Base-by-base conservation (phyloP, 2,888 invertebrate species). In the Xestia rhomboidea region DNA sequence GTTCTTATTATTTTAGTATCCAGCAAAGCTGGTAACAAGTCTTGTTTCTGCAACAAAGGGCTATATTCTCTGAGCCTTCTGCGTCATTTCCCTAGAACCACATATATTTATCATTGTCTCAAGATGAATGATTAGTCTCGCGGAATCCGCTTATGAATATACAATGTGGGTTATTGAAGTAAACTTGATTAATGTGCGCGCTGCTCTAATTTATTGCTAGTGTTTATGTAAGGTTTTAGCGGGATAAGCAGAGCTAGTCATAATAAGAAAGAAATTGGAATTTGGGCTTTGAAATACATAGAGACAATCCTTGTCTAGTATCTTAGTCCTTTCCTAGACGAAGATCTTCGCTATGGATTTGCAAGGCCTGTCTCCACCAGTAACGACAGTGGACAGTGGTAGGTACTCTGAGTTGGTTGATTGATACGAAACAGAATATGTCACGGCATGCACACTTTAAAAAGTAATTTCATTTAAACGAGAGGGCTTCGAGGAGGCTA, bases 51-150 rank as follows among this genome's bases (percentile, higher is more conserved):
- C n/a, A 27, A 57, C 18, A 49, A 68, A 41, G 18, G 15, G 44
- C 6, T 34, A 63, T 44, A 51, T 5, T 38, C 27, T 15, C 34
- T 73, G 41, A 70, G 57, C 85, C 85, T 84, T 84, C 82, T 84
- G 82, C n/a, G 30, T 8, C n/a, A 34, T 64, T 73, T 27, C 49
- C n/a, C 46, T 15, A 0, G 8, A 46, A 34, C 49, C 54, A 57
- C 71, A 68, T 70, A 80, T 84, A 88, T 89, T 85, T 82, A 88
- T 94, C 93, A 93, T 89, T 91, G 93, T 94, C 93, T 89, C 81
- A 66, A 68, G 89, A 89, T 93, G 92, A 94, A 92, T 94, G 93
- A 94, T 93, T 92, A 93, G 92, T 91, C 88, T 86, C 85, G 87
- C 44, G 88, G 89, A 88, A 91, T 90, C 88, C 86, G 88, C 87